phyloP scores from a whole-genome alignment of 2,888 invertebrate genomes.

The Apocheima hispidaria region DNA sequence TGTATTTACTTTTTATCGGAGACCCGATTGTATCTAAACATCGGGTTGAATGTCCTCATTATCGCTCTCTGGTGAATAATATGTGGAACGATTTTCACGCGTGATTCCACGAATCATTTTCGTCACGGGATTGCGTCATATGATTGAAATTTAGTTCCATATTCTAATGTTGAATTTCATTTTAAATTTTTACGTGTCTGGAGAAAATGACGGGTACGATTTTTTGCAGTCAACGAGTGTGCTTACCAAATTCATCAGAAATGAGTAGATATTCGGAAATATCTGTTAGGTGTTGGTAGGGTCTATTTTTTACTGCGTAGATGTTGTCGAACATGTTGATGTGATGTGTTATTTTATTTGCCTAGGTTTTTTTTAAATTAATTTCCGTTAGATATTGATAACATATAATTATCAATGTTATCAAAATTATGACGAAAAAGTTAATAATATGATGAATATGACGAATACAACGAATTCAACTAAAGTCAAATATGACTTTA shows the following conservation, averaged over 20 bases:
- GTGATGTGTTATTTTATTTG: background rate
- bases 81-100: slow-evolving; percentile 79
- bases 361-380: background rate
- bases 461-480: too few species aligned
- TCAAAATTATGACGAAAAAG: too few species aligned
- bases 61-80: slow-evolving; percentile 76
- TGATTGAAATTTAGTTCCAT: slow-evolving; percentile 46
- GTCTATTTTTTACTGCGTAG: slow-evolving; percentile 9
- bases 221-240: slow-evolving; percentile 3
- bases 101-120: slow-evolving; percentile 64
- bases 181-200: slow-evolving; percentile 26
- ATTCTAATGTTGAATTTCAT: slow-evolving; percentile 41
- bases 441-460: too few species aligned
- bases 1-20: slow-evolving; percentile 48
- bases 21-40: slow-evolving; percentile 67
- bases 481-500: slow-evolving; percentile 3
- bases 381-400: too few species aligned
- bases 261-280: background rate
- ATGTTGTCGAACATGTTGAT: background rate
- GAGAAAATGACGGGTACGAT: slow-evolving; percentile 12
- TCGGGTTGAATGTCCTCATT: slow-evolving; percentile 76
- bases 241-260: background rate
- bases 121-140: slow-evolving; percentile 62
- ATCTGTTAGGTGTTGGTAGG: background rate
- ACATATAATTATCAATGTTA: background rate